Conservation (phyloP, 2,797 vertebrate species). For the Hozukius guyotensis region DNA sequence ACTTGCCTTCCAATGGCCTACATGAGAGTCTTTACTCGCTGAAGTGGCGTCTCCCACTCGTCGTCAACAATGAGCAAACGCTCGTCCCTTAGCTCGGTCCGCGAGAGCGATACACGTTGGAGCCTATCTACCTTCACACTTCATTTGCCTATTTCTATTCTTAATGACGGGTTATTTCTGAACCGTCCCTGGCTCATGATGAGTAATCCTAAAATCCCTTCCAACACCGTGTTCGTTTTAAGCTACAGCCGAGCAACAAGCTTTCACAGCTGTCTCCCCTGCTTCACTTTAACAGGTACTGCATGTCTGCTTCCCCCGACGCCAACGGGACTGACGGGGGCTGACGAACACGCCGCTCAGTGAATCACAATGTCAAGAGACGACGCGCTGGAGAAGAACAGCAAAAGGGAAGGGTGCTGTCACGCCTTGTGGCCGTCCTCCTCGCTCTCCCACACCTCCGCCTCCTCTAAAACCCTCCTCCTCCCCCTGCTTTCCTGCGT, state of each 20-base stretch:
- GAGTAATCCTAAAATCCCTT: slow-evolving; percentile 77
- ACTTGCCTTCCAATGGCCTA: slow-evolving; percentile 10
- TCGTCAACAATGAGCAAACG: slow-evolving; percentile 16
- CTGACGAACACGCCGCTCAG: slow-evolving; percentile 54
- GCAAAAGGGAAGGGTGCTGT: slow-evolving; percentile 61
- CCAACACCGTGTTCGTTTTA: slow-evolving; percentile 63
- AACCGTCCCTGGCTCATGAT: slow-evolving; percentile 61
- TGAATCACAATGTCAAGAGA: slow-evolving; percentile 72
- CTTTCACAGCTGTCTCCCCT: slow-evolving; percentile 78
- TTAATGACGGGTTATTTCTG: slow-evolving; percentile 73
- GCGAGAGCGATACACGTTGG: neutral
- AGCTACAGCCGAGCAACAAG: slow-evolving; percentile 74
- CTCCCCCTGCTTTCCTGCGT: slow-evolving; percentile 9
- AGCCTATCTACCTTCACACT: slow-evolving; percentile 54
- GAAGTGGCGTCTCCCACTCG: slow-evolving; percentile 22
- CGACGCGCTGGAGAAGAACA: slow-evolving; percentile 60
- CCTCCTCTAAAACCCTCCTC: neutral
- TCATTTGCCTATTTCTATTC: slow-evolving; percentile 52
- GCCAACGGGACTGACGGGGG: slow-evolving; percentile 62
- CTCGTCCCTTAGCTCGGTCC: neutral
- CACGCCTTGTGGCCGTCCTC: slow-evolving; percentile 67
- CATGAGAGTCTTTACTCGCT: slow-evolving; percentile 31
- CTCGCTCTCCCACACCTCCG: slow-evolving; percentile 48
- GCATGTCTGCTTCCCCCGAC: slow-evolving; percentile 53
- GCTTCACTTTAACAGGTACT: slow-evolving; percentile 79